Evolutionary conservation across 2,113 vertebrate species (phyloP).

Genomic region (Microcebus ravelobensis): DNA sequence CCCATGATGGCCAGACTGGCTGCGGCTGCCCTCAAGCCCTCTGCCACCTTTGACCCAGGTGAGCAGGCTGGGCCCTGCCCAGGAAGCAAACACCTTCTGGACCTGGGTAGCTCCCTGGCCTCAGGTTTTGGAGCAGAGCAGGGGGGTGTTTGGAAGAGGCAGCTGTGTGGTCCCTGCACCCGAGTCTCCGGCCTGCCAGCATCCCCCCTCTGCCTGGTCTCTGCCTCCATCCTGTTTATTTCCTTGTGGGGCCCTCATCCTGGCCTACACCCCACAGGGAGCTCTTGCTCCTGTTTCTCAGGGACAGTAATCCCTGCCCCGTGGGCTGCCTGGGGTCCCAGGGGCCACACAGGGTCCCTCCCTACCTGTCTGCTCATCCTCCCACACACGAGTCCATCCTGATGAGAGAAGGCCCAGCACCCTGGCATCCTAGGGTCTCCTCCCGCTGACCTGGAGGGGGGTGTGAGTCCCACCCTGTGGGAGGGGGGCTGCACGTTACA

Average conservation of each 20-base stretch:
- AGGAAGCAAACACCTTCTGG: background rate
- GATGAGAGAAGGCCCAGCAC: background rate
- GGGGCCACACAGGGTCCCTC: background rate
- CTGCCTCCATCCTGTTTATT: background rate
- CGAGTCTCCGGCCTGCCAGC: fast-evolving
- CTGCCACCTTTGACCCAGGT: conserved; percentile 92
- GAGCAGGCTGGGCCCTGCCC: conserved; percentile 77
- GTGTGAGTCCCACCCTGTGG: background rate
- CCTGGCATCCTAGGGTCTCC: background rate
- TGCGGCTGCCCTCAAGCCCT: conserved; percentile 96
- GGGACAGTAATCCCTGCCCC: background rate
- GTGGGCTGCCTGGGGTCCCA: background rate
- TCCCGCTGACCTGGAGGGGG: background rate
- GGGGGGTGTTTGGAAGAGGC: background rate
- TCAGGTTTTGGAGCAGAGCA: background rate
- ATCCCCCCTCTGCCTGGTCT: background rate
- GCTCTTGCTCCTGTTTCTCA: background rate
- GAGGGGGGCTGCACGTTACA: fast-evolving
- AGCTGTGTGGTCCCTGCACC: background rate
- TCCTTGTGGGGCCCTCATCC: background rate
- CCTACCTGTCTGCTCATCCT: background rate
- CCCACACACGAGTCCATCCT: background rate
- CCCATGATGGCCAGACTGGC: conserved; percentile 99
- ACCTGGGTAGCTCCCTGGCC: background rate
- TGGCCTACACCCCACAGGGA: background rate